Percentiles rank a stretch among this genome's conserved stretches.
phyloP scores from a whole-genome alignment of 2,797 vertebrate species.

The Apogon hyalosoma region DNA sequence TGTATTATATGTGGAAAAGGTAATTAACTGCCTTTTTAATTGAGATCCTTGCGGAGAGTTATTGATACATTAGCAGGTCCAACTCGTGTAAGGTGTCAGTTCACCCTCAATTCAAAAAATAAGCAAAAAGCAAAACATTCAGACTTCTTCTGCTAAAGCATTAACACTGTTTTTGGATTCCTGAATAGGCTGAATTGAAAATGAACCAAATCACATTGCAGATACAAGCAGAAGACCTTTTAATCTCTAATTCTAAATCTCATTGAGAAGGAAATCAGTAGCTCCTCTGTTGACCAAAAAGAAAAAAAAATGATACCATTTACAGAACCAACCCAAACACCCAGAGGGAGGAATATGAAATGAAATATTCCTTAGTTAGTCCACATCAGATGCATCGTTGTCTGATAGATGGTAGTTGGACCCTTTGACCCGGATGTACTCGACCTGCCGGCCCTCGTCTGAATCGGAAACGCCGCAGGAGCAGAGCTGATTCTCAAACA shows the following conservation, averaged over 20 bases:
- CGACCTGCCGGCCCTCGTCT: constrained; percentile 95
- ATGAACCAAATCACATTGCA: constrained; percentile 26
- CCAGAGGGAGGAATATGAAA: not conserved
- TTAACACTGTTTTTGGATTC: constrained; percentile 16
- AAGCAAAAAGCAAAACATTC: constrained; percentile 19
- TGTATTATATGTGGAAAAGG: constrained; percentile 5
- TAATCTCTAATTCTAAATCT: constrained; percentile 10
- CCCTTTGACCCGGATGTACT: constrained; percentile 98
- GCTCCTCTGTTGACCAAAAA: constrained; percentile 25
- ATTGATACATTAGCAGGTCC: constrained; percentile 20
- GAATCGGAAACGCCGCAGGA: constrained; percentile 93
- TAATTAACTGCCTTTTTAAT: not conserved
- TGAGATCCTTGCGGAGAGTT: not conserved
- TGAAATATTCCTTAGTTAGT: constrained; percentile 83
- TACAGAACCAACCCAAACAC: constrained; percentile 12
- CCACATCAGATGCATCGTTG: constrained; percentile 98
- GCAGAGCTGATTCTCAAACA: constrained; percentile 94
- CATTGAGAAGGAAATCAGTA: constrained; percentile 9
- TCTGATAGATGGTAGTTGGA: constrained; percentile 99
- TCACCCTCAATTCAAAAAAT: constrained; percentile 23
- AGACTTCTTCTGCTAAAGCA: constrained; percentile 14
- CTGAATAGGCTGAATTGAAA: constrained; percentile 43
- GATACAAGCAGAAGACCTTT: constrained; percentile 29
- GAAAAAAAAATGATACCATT: constrained; percentile 24
- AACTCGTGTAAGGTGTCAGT: constrained; percentile 11